Percentiles rank a stretch among this genome's conserved stretches.
These are phyloP conservation scores for Colistium nudipinnis DNA, from an alignment of 2,113 vertebrate species.

Conservation along the genomic window DNA sequence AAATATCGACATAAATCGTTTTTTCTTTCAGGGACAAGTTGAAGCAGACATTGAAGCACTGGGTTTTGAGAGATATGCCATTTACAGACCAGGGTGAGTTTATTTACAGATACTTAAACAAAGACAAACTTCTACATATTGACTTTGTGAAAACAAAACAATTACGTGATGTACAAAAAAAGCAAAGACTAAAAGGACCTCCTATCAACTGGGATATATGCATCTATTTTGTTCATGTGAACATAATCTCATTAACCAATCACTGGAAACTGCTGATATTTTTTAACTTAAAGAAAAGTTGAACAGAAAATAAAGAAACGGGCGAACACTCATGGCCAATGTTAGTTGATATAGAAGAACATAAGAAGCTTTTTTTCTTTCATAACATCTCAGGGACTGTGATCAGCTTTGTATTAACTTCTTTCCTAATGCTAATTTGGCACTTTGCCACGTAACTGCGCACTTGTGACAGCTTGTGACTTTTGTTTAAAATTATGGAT, in stretches of 20 bases:
- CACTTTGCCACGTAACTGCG: not conserved
- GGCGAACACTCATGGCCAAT: not conserved
- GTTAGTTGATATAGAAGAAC: not conserved
- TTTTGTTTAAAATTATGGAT: not conserved
- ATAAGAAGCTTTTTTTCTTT: not conserved
- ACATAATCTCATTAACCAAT: not conserved
- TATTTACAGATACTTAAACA: not conserved
- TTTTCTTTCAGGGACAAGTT: conserved; percentile 87
- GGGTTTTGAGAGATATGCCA: conserved; percentile 82
- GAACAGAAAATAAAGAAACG: not conserved
- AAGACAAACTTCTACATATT: not conserved
- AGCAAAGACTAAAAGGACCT: not conserved
- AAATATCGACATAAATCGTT: not conserved
- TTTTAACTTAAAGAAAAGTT: not conserved
- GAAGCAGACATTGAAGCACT: conserved; percentile 80
- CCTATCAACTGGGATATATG: not conserved
- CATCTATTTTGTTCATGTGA: not conserved
- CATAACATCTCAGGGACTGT: not conserved
- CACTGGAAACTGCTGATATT: not conserved
- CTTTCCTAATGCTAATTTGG: not conserved
- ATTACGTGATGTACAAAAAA: not conserved
- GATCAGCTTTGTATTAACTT: not conserved
- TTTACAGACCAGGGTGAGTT: conserved; percentile 92
- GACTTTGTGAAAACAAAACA: not conserved
- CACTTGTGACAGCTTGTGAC: conserved; percentile 2